These are phyloP conservation scores for Euschistus heros DNA, from an alignment of 1,140 invertebrate species.

Conservation along the genomic window DNA sequence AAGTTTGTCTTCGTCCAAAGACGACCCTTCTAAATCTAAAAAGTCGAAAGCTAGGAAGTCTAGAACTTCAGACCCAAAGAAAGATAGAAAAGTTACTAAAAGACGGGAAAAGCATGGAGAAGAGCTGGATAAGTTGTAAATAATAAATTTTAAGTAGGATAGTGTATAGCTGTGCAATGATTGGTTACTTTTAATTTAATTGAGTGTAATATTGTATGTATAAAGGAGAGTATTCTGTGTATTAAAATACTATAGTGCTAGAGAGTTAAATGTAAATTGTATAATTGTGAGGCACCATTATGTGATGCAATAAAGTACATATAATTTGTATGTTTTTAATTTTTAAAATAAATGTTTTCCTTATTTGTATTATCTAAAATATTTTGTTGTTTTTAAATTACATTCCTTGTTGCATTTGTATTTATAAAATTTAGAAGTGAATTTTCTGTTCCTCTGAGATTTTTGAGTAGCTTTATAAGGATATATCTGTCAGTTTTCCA, in stretches of 20 bases:
- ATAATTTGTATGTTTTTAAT: no score
- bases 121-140: background rate
- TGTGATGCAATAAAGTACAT: no score
- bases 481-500: no score
- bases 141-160: background rate
- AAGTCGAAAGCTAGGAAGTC: background rate
- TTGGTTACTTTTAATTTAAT: background rate
- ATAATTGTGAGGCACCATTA: no score
- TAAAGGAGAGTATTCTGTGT: background rate
- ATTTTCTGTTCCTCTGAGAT: no score
- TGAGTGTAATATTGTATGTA: background rate
- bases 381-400: no score
- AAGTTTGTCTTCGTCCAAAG: background rate
- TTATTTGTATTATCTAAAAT: no score
- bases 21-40: background rate
- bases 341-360: no score
- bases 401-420: no score
- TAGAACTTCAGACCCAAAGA: conserved; percentile 2
- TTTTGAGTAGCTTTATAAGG: no score
- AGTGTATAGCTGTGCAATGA: background rate
- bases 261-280: background rate
- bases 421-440: no score
- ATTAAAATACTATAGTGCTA: background rate
- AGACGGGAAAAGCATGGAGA: background rate
- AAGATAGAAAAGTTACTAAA: conserved; percentile 6